phyloP scores from a whole-genome alignment of 2,797 vertebrate species.

The Allobates femoralis region DNA sequence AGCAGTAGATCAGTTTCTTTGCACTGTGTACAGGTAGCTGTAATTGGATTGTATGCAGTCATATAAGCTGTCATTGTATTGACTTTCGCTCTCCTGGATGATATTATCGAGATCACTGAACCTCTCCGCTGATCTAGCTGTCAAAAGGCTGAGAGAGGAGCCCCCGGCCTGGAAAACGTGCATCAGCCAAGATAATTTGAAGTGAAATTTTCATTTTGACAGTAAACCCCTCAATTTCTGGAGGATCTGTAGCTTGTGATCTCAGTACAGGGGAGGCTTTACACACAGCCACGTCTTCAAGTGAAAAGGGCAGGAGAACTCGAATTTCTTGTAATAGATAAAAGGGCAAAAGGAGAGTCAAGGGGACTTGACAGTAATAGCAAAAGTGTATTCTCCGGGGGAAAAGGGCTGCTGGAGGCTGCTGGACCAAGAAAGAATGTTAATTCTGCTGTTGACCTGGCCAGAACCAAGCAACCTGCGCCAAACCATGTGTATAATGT shows the following conservation, averaged over 20 bases:
- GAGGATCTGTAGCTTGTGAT: constrained; percentile 81
- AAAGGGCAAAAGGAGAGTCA: constrained; percentile 99
- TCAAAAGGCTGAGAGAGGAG: constrained; percentile 90
- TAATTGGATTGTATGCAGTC: constrained; percentile 96
- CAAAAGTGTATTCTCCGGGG: constrained; percentile 93
- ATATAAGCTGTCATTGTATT: constrained; percentile 92
- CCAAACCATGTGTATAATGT: background rate
- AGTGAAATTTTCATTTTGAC: constrained; percentile 94
- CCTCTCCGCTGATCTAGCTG: constrained; percentile 88
- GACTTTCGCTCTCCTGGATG: constrained; percentile 91
- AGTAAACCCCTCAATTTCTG: constrained; percentile 92
- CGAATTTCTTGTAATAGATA: constrained; percentile 99
- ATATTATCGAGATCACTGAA: constrained; percentile 94
- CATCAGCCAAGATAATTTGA: constrained; percentile 90
- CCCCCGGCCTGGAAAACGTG: constrained; percentile 85
- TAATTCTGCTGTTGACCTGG: constrained; percentile 87
- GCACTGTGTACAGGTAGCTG: constrained; percentile 80
- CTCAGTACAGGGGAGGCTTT: constrained; percentile 81
- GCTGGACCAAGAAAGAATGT: constrained; percentile 86
- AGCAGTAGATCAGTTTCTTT: constrained; percentile 68
- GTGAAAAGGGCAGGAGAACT: constrained; percentile 99
- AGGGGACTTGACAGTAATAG: constrained; percentile 99
- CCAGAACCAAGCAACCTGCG: constrained; percentile 67
- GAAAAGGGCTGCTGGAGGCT: constrained; percentile 77
- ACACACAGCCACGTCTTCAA: constrained; percentile 87